A percentile compares a stretch with the other conserved stretches of the same genome.
Evolutionary conservation across 2,113 vertebrate species (phyloP).

Genomic region (Pedetes capensis): DNA sequence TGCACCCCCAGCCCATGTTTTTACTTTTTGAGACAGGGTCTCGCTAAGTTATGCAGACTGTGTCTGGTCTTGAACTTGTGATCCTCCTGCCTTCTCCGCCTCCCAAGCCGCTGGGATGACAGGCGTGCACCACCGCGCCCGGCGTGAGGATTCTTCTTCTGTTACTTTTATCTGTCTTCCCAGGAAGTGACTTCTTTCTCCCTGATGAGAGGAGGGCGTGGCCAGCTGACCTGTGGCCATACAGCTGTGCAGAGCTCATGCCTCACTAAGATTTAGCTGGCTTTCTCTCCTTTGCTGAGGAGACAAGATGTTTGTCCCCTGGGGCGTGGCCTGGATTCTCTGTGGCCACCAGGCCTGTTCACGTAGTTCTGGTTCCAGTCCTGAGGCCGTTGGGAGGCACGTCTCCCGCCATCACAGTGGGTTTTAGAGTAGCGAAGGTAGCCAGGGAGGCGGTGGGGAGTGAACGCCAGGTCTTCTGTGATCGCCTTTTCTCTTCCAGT

Average conservation of each 20-base stretch:
- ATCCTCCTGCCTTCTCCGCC: too few relatives aligned
- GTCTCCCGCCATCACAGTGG: neutral
- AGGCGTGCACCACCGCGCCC: too few relatives aligned
- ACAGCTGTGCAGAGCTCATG: neutral
- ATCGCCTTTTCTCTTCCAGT: slow-evolving; percentile 11
- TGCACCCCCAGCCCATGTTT: too few relatives aligned
- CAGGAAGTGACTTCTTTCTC: neutral
- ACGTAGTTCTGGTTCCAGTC: neutral
- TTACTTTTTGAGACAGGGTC: too few relatives aligned
- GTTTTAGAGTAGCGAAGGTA: neutral
- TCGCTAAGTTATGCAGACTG: too few relatives aligned
- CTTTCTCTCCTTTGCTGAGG: neutral
- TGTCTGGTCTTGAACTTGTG: too few relatives aligned
- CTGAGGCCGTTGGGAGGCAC: neutral
- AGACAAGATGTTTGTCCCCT: too few relatives aligned
- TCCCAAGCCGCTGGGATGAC: too few relatives aligned
- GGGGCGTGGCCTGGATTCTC: neutral
- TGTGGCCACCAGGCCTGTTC: neutral
- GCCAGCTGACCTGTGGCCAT: neutral
- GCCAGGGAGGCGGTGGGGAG: neutral
- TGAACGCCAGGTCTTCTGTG: neutral
- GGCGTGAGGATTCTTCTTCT: neutral
- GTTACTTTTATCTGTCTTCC: neutral
- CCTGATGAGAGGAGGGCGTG: neutral
- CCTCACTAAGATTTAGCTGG: neutral